Evolutionary conservation across 2,888 invertebrate genomes (phyloP).

Genomic region (Bugulina stolonifera): DNA sequence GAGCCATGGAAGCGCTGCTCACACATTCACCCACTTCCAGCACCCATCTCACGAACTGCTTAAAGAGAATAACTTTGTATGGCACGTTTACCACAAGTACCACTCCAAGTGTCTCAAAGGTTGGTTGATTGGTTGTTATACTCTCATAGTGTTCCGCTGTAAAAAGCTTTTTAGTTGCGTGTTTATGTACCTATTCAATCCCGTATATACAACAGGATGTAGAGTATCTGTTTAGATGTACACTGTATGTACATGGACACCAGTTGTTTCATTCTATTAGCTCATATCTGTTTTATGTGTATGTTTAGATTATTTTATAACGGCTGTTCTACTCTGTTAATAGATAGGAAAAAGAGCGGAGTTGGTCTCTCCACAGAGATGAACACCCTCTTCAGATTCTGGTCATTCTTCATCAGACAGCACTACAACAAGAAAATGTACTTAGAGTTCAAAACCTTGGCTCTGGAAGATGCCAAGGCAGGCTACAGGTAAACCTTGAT

Average conservation of each 20-base stretch:
- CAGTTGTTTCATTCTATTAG: too few relatives aligned
- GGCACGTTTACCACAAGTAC: constrained; percentile 94
- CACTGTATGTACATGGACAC: too few relatives aligned
- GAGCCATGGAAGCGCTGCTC: constrained; percentile 74
- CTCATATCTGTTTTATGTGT: too few relatives aligned
- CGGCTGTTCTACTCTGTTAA: constrained; percentile 37
- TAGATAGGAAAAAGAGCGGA: constrained; percentile 86
- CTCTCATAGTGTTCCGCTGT: neutral
- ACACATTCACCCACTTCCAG: constrained; percentile 81
- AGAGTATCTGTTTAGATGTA: too few relatives aligned
- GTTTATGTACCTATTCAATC: too few relatives aligned
- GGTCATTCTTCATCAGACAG: constrained; percentile 98
- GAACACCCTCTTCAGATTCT: constrained; percentile 98
- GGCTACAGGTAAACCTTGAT: constrained; percentile 89
- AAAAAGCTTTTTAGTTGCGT: too few relatives aligned
- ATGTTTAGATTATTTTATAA: too few relatives aligned
- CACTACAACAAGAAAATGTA: constrained; percentile 98
- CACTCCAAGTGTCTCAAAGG: constrained; percentile 87
- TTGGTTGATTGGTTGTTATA: too few relatives aligned
- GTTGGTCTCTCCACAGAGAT: constrained; percentile 95
- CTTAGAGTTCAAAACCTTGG: constrained; percentile 82
- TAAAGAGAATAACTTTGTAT: constrained; percentile 93
- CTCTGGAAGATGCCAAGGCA: constrained; percentile 84
- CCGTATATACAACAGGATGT: too few relatives aligned
- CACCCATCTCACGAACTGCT: constrained; percentile 92